These are phyloP conservation scores for Struthidea cinerea DNA, from an alignment of 2,113 vertebrate species.

Conservation along the genomic window DNA sequence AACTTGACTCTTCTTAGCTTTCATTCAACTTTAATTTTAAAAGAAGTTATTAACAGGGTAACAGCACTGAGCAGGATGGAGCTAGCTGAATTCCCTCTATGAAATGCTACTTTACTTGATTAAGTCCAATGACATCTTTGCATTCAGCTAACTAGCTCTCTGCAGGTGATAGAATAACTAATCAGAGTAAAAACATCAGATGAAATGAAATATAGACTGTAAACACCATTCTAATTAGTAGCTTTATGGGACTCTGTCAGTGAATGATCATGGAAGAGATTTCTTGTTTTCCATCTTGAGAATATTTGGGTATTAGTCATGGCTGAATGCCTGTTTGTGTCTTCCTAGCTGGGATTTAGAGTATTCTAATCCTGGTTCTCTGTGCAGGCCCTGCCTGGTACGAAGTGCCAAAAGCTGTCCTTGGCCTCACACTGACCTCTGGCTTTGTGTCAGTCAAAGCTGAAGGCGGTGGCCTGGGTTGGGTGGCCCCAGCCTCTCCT, in stretches of 20 bases:
- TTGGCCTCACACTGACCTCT: background rate
- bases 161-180: conserved; percentile 63
- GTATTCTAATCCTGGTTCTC: background rate
- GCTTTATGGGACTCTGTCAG: conserved; percentile 58
- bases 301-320: conserved; percentile 30
- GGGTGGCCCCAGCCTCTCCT: background rate
- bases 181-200: conserved; percentile 54
- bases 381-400: background rate
- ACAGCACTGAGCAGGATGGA: background rate
- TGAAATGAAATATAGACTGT: conserved; percentile 41
- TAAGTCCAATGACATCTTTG: conserved; percentile 45
- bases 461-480: background rate
- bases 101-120: conserved; percentile 45
- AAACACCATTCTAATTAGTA: conserved; percentile 40
- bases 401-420: background rate
- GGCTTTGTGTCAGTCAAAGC: background rate
- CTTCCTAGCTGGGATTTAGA: background rate
- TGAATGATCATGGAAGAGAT: conserved; percentile 27
- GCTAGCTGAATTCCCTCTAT: background rate
- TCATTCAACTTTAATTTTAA: background rate
- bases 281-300: conserved; percentile 1
- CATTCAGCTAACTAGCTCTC: conserved; percentile 52
- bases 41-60: background rate
- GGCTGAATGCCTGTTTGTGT: conserved; percentile 8
- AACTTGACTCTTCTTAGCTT: background rate